phyloP scores from a whole-genome alignment of 2,113 vertebrate species.

The Galeopterus variegatus region DNA sequence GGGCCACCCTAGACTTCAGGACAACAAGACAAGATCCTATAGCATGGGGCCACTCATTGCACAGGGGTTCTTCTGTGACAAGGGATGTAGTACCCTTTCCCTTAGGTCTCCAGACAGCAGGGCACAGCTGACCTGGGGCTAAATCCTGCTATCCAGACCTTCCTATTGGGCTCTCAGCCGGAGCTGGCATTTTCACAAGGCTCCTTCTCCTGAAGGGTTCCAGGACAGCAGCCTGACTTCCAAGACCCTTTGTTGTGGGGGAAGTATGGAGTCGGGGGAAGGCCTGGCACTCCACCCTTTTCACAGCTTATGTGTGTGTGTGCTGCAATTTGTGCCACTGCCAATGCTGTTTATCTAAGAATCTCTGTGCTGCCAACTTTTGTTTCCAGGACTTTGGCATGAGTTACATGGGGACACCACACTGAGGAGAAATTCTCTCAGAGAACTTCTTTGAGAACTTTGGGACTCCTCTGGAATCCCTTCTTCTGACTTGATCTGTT shows the following conservation, averaged over 20 bases:
- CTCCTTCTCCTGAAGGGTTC: neutral
- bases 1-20: neutral
- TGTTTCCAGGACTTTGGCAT: conserved; percentile 39
- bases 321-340: neutral
- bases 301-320: neutral
- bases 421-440: neutral
- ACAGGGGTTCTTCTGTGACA: neutral
- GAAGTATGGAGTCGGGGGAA: neutral
- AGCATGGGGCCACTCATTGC: neutral
- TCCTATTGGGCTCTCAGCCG: neutral
- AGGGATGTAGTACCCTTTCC: neutral
- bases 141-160: neutral
- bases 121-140: neutral
- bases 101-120: neutral
- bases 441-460: neutral
- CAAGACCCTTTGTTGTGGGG: neutral
- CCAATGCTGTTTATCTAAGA: neutral
- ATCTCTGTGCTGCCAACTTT: neutral
- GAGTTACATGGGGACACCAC: neutral
- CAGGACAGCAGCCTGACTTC: neutral
- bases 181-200: conserved; percentile 22
- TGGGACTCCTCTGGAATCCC: conserved; percentile 8
- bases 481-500: conserved; percentile 28
- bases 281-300: neutral
- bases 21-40: neutral